A percentile compares a stretch with the other conserved stretches of the same genome.
phyloP scores from a whole-genome alignment of 2,888 invertebrate genomes.

The Pherbina coryleti region DNA sequence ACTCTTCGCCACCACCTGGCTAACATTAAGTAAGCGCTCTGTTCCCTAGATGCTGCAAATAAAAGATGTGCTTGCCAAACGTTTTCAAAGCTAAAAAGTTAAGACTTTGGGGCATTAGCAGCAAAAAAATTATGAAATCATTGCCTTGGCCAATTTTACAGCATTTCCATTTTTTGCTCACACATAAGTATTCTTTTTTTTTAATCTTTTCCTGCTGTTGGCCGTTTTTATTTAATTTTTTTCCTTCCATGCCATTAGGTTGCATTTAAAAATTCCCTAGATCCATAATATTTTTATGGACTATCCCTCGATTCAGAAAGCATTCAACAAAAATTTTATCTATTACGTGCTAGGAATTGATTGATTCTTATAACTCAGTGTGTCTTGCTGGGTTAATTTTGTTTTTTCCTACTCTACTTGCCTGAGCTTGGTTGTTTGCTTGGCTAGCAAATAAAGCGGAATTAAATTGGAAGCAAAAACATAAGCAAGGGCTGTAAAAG shows the following conservation, averaged over 20 bases:
- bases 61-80: too few species aligned
- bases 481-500: neutral
- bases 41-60: too few species aligned
- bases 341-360: slow-evolving; percentile 22
- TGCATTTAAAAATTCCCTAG: slow-evolving; percentile 7
- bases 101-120: too few species aligned
- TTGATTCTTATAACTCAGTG: neutral
- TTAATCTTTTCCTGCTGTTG: neutral
- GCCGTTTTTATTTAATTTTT: neutral
- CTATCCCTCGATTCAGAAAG: neutral
- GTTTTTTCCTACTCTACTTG: neutral
- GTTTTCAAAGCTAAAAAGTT: too few species aligned
- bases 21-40: too few species aligned
- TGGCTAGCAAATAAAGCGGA: neutral
- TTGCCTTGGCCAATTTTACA: neutral
- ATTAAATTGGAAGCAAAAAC: neutral
- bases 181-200: neutral
- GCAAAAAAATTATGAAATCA: neutral
- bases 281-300: slow-evolving; percentile 14
- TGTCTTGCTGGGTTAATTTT: neutral
- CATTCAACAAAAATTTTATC: slow-evolving; percentile 24
- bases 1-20: too few species aligned
- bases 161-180: neutral
- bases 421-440: neutral
- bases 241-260: slow-evolving; percentile 4